Evolutionary conservation across 2,797 vertebrate species (phyloP), one percentile per base, ranked within the genome.

Genomic region (Amblyopsis hoosieri): DNA sequence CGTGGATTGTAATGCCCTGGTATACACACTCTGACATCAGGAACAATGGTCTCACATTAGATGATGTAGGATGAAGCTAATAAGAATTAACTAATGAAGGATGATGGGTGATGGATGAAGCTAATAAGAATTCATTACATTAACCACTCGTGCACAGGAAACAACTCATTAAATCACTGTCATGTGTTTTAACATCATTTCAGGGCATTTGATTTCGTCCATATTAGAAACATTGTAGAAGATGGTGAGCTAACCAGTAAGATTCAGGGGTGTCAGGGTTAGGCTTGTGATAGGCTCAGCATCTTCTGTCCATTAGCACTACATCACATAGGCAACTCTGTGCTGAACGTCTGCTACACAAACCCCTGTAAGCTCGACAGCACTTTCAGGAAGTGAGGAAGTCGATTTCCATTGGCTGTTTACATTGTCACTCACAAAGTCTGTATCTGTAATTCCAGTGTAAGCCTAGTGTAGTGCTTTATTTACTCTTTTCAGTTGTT

Each of bases 61-160:
- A 52, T 17, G 23, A 62, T 59, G 61, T 54, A 45, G 67, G 52
- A 60, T 65, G 55, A 68, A 62, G 13, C 17, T 61, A 45, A 72
- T 69, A 60, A 60, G 31, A 72, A 69, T 65, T 60, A 56, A 54
- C 59, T 59, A 55, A 29, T 29, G 3, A 29, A 29, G 23, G 23
- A 29, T 29, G 23, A 29, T 29, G 3, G 23, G 23, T 29, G 3
- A 29, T 29, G 67, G 52, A 60, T 65, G 55, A 68, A 62, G 13
- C 17, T 60, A 45, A 70, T 69, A 58, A 60, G 31, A 72, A 69
- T 65, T 60, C 52, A 54, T 57, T 59, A 53, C 23, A 29, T 29
- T 29, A 29, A 59, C 54, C 29, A 51, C 61, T 69, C 50, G 15
- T 54, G 51, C 33, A 64, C 58, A 75, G 68, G 58, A 80, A 80